Conservation (phyloP, 2,113 vertebrate genomes). For the Myanophis thanlyinensis region DNA sequence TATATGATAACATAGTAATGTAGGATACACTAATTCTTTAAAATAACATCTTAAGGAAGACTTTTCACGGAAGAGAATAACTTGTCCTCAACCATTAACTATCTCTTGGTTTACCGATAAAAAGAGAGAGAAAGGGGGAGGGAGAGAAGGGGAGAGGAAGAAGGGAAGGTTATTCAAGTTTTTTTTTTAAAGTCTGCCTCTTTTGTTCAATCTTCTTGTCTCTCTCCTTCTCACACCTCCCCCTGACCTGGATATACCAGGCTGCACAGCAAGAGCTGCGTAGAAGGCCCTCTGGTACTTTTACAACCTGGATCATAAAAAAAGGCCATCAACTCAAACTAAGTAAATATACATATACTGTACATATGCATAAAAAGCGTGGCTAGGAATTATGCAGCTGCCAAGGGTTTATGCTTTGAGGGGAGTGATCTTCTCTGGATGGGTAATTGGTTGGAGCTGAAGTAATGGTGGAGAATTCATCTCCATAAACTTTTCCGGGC, state of each 20-base stretch:
- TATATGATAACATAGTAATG: background rate
- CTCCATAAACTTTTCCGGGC: slow-evolving; percentile 20
- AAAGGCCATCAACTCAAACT: slow-evolving; percentile 28
- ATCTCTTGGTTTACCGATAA: background rate
- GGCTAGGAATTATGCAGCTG: slow-evolving; percentile 25
- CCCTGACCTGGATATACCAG: slow-evolving; percentile 5
- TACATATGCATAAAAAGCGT: slow-evolving; percentile 27
- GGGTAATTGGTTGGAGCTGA: slow-evolving; percentile 29
- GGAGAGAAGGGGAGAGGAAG: background rate
- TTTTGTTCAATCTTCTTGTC: background rate
- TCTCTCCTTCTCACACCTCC: background rate
- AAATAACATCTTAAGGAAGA: background rate
- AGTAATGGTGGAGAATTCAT: slow-evolving; percentile 21
- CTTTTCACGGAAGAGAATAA: background rate
- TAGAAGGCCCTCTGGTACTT: slow-evolving; percentile 1
- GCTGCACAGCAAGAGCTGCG: background rate
- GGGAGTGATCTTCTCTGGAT: slow-evolving; percentile 9
- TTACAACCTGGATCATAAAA: slow-evolving; percentile 23
- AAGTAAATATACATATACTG: slow-evolving; percentile 36
- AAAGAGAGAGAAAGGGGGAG: background rate
- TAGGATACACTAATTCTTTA: background rate
- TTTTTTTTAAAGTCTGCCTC: background rate
- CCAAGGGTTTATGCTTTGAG: slow-evolving; percentile 24
- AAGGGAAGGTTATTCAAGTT: background rate
- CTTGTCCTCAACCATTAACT: background rate